Percentiles rank a stretch among this genome's conserved stretches.
Conservation (phyloP, 2,888 invertebrate genomes). For the Leptinotarsa juncta region DNA sequence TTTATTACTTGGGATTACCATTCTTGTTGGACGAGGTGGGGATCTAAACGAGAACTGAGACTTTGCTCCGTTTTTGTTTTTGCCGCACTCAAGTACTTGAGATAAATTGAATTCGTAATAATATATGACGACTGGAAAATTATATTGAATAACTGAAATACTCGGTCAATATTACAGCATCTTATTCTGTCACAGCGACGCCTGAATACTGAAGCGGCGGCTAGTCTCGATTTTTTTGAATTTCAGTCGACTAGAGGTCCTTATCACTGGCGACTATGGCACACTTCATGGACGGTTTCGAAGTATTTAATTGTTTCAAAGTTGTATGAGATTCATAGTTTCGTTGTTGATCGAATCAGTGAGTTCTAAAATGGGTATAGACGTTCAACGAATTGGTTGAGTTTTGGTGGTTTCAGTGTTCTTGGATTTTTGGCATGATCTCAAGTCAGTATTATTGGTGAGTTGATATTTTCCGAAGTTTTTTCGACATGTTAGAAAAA, state of each 20-base stretch:
- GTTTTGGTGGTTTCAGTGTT: conserved; percentile 14
- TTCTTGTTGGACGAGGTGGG: not conserved
- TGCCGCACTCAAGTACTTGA: conserved; percentile 18
- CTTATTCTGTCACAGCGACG: conserved; percentile 24
- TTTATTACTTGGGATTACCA: not conserved
- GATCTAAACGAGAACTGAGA: not conserved
- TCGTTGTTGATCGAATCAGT: conserved; percentile 27
- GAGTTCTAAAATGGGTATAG: not conserved
- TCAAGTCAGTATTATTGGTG: not conserved
- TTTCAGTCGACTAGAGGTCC: conserved; percentile 26
- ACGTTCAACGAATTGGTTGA: not conserved
- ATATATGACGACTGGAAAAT: conserved; percentile 25
- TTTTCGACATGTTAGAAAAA: no score
- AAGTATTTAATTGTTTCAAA: conserved; percentile 42
- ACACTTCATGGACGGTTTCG: conserved; percentile 39
- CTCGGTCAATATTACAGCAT: conserved; percentile 18
- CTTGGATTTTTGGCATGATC: conserved; percentile 12
- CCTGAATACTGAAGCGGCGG: conserved; percentile 30
- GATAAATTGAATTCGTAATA: conserved; percentile 2
- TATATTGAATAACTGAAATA: conserved; percentile 28
- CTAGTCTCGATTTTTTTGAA: conserved; percentile 39
- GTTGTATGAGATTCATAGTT: conserved; percentile 36
- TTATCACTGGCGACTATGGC: conserved; percentile 43
- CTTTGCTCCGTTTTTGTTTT: conserved; percentile 20
- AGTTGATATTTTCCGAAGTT: not conserved